phyloP scores from a whole-genome alignment of 2,797 vertebrate genomes.

The Halcyon chelicuti region DNA sequence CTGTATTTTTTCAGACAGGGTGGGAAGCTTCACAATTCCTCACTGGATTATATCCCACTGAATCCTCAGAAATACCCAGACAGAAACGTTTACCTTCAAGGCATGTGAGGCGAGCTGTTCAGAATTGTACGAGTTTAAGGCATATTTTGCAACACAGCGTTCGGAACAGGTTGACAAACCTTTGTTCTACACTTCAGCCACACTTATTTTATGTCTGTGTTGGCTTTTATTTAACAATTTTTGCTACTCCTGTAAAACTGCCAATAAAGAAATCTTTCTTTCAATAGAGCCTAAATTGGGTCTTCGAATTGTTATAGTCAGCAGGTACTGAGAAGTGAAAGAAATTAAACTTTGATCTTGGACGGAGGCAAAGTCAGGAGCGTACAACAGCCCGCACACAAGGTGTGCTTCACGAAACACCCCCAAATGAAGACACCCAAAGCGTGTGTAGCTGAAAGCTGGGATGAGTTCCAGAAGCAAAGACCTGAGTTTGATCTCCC shows the following conservation, averaged over 20 bases:
- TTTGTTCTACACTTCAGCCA: background rate
- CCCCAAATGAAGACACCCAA: background rate
- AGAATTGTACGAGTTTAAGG: background rate
- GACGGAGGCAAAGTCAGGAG: constrained; percentile 4
- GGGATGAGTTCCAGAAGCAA: constrained; percentile 27
- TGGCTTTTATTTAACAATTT: constrained; percentile 8
- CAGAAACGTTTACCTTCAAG: background rate
- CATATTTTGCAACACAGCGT: background rate
- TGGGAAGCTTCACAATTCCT: background rate
- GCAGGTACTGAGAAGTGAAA: constrained; percentile 25
- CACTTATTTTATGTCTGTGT: background rate
- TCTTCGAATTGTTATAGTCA: constrained; percentile 40
- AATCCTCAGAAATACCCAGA: background rate
- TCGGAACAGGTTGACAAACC: background rate
- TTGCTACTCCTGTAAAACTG: constrained; percentile 1
- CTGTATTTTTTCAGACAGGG: background rate
- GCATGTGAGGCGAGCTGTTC: background rate
- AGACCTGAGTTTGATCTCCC: constrained; percentile 1
- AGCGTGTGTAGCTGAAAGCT: background rate
- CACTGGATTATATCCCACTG: background rate
- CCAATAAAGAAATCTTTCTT: constrained; percentile 47
- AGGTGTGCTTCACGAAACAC: background rate
- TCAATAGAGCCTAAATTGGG: constrained; percentile 29
- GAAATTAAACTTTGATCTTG: constrained; percentile 45
- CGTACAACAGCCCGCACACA: background rate